Conservation (phyloP, 2,113 vertebrate genomes). For the Lepus americanus region DNA sequence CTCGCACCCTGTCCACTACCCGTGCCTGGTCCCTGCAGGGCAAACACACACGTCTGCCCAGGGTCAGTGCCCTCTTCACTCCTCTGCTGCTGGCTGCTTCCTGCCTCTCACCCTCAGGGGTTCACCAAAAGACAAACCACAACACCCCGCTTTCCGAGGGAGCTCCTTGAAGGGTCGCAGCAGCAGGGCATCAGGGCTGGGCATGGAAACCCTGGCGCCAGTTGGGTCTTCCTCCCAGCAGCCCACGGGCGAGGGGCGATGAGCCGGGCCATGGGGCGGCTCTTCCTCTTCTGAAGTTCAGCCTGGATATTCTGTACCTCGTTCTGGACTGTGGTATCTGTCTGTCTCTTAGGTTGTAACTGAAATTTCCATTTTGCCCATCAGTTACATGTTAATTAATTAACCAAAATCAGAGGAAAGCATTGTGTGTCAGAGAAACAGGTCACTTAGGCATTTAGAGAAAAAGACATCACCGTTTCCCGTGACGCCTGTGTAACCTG, state of each 20-base stretch:
- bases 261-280: fast-evolving
- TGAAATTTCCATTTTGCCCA: not conserved
- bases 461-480: not conserved
- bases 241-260: fast-evolving
- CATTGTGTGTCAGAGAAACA: not conserved
- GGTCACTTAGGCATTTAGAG: not conserved
- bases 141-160: not conserved
- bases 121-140: too few relatives aligned
- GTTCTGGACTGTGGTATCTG: not conserved
- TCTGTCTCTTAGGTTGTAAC: not conserved
- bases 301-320: not conserved
- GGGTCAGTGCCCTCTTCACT: not conserved
- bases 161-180: not conserved
- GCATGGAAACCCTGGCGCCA: not conserved
- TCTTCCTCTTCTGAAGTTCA: not conserved
- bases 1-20: too few relatives aligned
- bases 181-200: too few relatives aligned
- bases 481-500: fast-evolving
- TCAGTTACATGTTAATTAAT: not conserved
- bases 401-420: not conserved
- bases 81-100: too few relatives aligned
- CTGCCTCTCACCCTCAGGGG: not conserved
- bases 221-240: not conserved
- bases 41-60: too few relatives aligned
- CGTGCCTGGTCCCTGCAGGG: fast-evolving